phyloP scores from a whole-genome alignment of 2,888 invertebrate genomes.

The Pseudeuparius sepicola region DNA sequence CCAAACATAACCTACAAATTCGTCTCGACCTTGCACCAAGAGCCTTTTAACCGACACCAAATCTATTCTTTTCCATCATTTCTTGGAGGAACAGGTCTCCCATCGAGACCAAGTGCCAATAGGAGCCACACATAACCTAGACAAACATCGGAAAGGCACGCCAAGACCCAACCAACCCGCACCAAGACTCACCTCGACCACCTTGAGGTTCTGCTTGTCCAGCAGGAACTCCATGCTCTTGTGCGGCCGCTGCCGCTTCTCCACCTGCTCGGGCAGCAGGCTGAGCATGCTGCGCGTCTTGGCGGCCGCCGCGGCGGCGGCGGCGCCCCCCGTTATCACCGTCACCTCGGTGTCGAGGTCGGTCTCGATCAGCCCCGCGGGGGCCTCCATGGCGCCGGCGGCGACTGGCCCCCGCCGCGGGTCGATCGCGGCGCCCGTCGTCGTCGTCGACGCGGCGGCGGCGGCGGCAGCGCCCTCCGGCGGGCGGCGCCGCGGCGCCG shows the following conservation, averaged over 20 bases:
- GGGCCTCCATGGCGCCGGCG: conserved; percentile 38
- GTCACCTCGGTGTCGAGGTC: conserved; percentile 74
- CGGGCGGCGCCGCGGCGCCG: conserved; percentile 39
- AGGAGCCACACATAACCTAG: too few species aligned
- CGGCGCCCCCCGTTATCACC: conserved; percentile 36
- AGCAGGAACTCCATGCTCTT: conserved; percentile 94
- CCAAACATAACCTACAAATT: too few species aligned
- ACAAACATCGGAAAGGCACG: too few species aligned
- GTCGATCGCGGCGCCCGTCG: conserved; percentile 21
- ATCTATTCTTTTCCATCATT: too few species aligned
- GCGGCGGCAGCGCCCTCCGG: conserved; percentile 21
- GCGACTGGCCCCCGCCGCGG: conserved; percentile 37
- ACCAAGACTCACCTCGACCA: conserved; percentile 69
- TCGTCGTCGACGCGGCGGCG: conserved; percentile 22
- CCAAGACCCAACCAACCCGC: too few species aligned
- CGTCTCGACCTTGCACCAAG: too few species aligned
- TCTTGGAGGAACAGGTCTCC: too few species aligned
- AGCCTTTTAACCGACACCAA: too few species aligned
- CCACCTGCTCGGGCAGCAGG: conserved; percentile 41
- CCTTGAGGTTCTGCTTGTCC: conserved; percentile 84
- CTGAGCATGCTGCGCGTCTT: conserved; percentile 61
- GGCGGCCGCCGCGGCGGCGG: conserved; percentile 31
- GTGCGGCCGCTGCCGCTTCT: conserved; percentile 51
- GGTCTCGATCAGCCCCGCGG: conserved; percentile 79
- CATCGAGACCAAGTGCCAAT: too few species aligned